A percentile compares a stretch with the other conserved stretches of the same genome.
Conservation (phyloP, 2,888 invertebrate species). For the Cataglyphis livida region DNA sequence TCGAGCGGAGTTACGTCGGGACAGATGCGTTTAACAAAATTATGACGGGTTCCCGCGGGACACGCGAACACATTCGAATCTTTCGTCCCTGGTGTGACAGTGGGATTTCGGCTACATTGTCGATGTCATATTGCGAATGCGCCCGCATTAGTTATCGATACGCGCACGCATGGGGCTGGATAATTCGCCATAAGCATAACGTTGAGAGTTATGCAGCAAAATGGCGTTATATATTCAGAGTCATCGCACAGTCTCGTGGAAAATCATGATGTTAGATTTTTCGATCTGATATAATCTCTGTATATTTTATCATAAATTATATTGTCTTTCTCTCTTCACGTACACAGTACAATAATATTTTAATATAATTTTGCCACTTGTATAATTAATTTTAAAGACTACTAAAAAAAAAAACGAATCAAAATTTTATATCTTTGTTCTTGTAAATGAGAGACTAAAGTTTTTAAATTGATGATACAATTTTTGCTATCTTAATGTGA, state of each 20-base stretch:
- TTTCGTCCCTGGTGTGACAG: constrained; percentile 54
- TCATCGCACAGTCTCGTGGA: not conserved
- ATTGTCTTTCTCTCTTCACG: not conserved
- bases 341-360: not conserved
- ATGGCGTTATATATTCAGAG: constrained; percentile 16
- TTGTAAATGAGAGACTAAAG: not conserved
- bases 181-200: constrained; percentile 59
- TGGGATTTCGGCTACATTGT: constrained; percentile 52
- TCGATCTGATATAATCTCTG: not conserved
- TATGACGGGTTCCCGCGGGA: constrained; percentile 69
- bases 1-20: constrained; percentile 11
- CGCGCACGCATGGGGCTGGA: constrained; percentile 60
- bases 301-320: not conserved
- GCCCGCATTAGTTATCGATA: constrained; percentile 66
- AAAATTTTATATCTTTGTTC: not conserved
- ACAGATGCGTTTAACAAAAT: constrained; percentile 60
- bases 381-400: not conserved
- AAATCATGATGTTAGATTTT: constrained; percentile 23
- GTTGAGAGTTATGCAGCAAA: constrained; percentile 21
- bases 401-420: not conserved
- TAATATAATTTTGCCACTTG: not conserved
- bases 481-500: not conserved
- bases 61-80: constrained; percentile 57
- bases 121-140: constrained; percentile 35
- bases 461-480: not conserved